Percentiles rank a stretch among this genome's conserved stretches.
Conservation (phyloP, 2,797 vertebrate species). For the Acomys russatus region DNA sequence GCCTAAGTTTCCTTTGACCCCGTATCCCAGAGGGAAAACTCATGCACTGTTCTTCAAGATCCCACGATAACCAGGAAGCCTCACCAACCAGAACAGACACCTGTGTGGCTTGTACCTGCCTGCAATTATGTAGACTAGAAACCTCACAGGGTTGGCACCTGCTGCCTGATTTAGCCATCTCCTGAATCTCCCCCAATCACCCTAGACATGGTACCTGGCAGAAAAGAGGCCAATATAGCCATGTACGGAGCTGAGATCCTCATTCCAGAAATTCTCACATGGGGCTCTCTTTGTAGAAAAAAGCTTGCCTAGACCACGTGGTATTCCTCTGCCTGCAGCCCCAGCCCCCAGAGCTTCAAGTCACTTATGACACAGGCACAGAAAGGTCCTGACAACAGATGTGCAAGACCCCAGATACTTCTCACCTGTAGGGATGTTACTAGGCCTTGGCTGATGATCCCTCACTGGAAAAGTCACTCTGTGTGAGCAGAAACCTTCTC, state of each 20-base stretch:
- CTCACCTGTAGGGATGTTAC: background rate
- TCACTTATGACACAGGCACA: background rate
- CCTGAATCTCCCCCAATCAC: background rate
- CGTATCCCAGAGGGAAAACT: background rate
- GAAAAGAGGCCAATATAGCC: background rate
- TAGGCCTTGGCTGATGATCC: background rate
- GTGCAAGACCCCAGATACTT: accelerated
- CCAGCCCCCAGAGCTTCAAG: background rate
- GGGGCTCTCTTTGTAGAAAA: background rate
- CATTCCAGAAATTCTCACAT: background rate
- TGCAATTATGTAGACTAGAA: background rate
- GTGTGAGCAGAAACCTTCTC: background rate
- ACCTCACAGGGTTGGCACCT: background rate
- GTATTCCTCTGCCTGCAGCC: background rate
- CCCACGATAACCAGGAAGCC: background rate
- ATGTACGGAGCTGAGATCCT: background rate
- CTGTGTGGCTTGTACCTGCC: background rate
- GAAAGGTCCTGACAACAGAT: background rate
- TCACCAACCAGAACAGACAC: background rate
- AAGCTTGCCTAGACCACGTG: background rate
- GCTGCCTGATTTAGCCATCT: background rate
- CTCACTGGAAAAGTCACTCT: background rate
- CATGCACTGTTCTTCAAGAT: background rate
- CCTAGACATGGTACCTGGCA: background rate
- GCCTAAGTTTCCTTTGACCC: background rate